phyloP scores from a whole-genome alignment of 2,797 vertebrate genomes.

The Micromesistius poutassou region DNA sequence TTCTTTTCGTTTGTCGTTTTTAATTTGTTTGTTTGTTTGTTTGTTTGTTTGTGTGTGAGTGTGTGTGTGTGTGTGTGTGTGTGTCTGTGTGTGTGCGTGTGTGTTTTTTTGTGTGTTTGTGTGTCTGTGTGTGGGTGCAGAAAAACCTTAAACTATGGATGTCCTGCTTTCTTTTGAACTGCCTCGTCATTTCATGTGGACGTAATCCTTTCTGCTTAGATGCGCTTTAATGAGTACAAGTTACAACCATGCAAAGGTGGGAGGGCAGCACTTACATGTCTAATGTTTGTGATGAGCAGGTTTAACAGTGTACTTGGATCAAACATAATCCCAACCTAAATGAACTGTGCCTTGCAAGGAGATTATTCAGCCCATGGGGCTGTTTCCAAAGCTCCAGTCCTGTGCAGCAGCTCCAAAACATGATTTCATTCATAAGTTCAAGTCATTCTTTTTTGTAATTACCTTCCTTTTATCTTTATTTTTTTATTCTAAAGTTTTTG shows the following conservation, averaged over 20 bases:
- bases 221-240: neutral
- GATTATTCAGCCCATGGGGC: too few species aligned
- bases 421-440: neutral
- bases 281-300: conserved; percentile 18
- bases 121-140: neutral
- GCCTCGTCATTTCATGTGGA: conserved; percentile 17
- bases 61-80: neutral
- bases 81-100: neutral
- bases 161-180: neutral
- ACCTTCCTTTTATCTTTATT: neutral
- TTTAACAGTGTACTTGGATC: conserved; percentile 33
- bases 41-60: too few species aligned
- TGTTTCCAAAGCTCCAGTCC: too few species aligned
- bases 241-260: neutral
- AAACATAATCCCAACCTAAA: too few species aligned
- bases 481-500: neutral
- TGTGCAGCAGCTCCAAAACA: neutral
- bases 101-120: neutral
- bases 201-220: conserved; percentile 1
- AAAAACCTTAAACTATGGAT: neutral
- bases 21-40: neutral
- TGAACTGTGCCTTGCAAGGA: too few species aligned
- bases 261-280: neutral
- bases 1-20: neutral
- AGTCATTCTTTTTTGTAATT: neutral